phyloP scores from a whole-genome alignment of 2,113 vertebrate species.

The Oenanthe oenanthe region DNA sequence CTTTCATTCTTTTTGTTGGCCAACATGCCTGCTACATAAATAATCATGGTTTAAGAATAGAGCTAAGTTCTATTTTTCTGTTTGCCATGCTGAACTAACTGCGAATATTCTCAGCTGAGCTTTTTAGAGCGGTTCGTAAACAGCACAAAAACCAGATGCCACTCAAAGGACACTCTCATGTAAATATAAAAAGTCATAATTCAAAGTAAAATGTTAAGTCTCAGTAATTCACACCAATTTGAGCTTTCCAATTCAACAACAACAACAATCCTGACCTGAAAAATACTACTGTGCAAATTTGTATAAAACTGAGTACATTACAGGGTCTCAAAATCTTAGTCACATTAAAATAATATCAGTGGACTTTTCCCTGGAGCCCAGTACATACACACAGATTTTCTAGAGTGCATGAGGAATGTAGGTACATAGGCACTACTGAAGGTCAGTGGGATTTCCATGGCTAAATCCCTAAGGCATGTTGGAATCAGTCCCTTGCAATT shows the following conservation, averaged over 20 bases:
- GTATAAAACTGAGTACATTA: neutral
- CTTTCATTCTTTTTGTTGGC: conserved; percentile 41
- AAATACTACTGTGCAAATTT: neutral
- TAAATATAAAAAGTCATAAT: conserved; percentile 2
- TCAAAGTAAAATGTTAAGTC: neutral
- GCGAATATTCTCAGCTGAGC: conserved; percentile 31
- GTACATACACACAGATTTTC: neutral
- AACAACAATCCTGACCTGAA: neutral
- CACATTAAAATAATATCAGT: neutral
- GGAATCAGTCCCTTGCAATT: neutral
- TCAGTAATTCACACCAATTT: neutral
- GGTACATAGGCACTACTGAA: neutral
- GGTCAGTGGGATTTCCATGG: conserved; percentile 1
- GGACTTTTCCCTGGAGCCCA: neutral
- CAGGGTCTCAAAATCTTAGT: neutral
- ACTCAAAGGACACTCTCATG: neutral
- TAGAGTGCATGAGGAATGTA: neutral
- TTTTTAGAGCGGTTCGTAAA: conserved; percentile 67
- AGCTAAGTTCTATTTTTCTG: conserved; percentile 36
- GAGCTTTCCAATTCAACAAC: neutral
- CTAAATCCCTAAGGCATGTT: neutral
- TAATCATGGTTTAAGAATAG: conserved; percentile 66
- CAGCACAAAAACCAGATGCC: conserved; percentile 28
- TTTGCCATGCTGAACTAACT: conserved; percentile 51
- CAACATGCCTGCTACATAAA: conserved; percentile 45